These are phyloP conservation scores for Antheraea assamensis DNA, from an alignment of 2,888 invertebrate species.

Conservation along the genomic window DNA sequence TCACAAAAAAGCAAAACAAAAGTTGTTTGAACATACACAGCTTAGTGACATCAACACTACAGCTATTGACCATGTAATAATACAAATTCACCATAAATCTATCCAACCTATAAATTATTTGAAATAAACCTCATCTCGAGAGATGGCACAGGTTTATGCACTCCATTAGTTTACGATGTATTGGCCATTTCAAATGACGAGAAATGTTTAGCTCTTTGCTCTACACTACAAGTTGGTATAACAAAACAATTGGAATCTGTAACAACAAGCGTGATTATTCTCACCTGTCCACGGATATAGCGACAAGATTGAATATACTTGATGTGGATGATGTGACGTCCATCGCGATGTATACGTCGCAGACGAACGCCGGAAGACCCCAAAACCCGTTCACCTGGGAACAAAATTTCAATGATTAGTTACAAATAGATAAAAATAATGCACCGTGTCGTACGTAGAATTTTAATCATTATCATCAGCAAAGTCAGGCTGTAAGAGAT, in stretches of 20 bases:
- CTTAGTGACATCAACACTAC: too few species aligned
- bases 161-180: not conserved
- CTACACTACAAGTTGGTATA: too few species aligned
- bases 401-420: slow-evolving; percentile 31
- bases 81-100: not conserved
- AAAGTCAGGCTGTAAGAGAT: too few species aligned
- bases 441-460: too few species aligned
- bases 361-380: slow-evolving; percentile 94
- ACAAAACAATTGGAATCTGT: slow-evolving; percentile 83
- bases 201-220: too few species aligned
- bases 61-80: not conserved
- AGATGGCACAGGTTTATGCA: not conserved
- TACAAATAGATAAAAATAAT: too few species aligned
- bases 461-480: too few species aligned
- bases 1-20: not conserved
- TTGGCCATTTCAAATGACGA: too few species aligned
- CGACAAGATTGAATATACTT: slow-evolving; percentile 98
- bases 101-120: not conserved
- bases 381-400: slow-evolving; percentile 92
- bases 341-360: slow-evolving; percentile 98
- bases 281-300: slow-evolving; percentile 98
- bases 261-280: slow-evolving; percentile 39
- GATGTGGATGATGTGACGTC: slow-evolving; percentile 99
- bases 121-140: not conserved
- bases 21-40: too few species aligned